Conservation (phyloP, 1,140 invertebrate species). For the Gryon sp. region DNA sequence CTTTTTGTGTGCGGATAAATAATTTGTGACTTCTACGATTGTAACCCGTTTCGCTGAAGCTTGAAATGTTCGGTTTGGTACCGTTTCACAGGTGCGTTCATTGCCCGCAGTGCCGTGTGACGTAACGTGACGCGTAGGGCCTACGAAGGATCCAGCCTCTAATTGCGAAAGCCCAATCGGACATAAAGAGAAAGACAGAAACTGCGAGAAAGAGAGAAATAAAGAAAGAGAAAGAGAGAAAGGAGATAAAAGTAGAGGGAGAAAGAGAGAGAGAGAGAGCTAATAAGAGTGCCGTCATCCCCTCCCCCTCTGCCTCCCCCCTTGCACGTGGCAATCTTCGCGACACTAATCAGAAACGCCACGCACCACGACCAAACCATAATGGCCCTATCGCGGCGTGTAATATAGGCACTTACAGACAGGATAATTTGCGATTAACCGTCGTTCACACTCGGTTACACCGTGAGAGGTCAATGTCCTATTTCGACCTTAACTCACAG, state of each 20-base stretch:
- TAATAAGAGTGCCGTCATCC: no score
- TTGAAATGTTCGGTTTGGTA: conserved; percentile 51
- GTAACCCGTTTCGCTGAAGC: conserved; percentile 43
- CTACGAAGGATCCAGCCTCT: conserved; percentile 38
- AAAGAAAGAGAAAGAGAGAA: no score
- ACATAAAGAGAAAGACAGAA: no score
- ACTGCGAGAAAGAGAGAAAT: no score
- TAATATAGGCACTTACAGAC: conserved; percentile 55
- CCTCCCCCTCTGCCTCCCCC: no score
- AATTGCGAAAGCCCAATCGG: conserved; percentile 51
- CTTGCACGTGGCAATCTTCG: conserved; percentile 11
- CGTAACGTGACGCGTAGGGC: conserved; percentile 44
- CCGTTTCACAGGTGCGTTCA: conserved; percentile 61
- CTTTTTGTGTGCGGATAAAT: no score
- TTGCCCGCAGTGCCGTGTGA: conserved; percentile 53
- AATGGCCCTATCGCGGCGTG: conserved; percentile 51
- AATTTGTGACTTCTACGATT: conserved; percentile 30
- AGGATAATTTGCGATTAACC: conserved; percentile 64
- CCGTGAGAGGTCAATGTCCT: conserved; percentile 71
- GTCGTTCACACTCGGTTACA: conserved; percentile 66
- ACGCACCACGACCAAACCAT: conserved; percentile 32
- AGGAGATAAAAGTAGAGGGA: no score
- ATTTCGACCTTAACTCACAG: conserved; percentile 71
- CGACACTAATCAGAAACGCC: conserved; percentile 44
- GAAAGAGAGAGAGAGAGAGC: no score